phyloP scores from a whole-genome alignment of 2,888 invertebrate species.

The Trichogramma dendrolimi region DNA sequence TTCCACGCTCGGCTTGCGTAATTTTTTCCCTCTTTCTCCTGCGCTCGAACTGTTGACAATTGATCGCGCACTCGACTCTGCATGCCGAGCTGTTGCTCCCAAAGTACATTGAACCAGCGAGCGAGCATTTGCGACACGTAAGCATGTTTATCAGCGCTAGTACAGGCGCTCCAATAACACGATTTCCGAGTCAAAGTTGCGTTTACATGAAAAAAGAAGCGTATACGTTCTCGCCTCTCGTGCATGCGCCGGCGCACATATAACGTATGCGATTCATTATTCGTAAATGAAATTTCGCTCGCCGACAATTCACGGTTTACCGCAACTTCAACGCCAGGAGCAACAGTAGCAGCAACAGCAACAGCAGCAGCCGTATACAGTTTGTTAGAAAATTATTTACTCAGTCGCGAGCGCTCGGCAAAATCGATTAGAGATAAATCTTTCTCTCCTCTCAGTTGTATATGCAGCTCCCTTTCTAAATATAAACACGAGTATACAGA shows the following conservation, averaged over 20 bases:
- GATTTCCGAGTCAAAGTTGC: not conserved
- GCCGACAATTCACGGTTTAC: not conserved
- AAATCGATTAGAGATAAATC: slow-evolving; percentile 17
- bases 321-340: not conserved
- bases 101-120: too few species aligned
- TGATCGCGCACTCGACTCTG: too few species aligned
- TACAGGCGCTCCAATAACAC: too few species aligned
- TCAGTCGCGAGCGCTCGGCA: slow-evolving; percentile 18
- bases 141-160: slow-evolving; percentile 13
- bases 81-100: too few species aligned
- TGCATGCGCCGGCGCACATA: too few species aligned
- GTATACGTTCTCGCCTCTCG: slow-evolving; percentile 35
- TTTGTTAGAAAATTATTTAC: slow-evolving; percentile 11
- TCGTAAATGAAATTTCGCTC: not conserved
- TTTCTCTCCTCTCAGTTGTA: not conserved
- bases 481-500: too few species aligned
- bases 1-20: too few species aligned
- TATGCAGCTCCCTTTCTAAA: too few species aligned
- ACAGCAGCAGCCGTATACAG: not conserved
- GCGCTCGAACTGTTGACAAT: too few species aligned
- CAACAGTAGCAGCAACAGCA: not conserved
- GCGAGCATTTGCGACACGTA: too few species aligned
- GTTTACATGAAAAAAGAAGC: slow-evolving; percentile 33
- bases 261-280: not conserved
- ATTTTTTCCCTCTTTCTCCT: too few species aligned